These are phyloP conservation scores for Xylocampa areola DNA, from an alignment of 2,888 invertebrate species.

Conservation along the genomic window DNA sequence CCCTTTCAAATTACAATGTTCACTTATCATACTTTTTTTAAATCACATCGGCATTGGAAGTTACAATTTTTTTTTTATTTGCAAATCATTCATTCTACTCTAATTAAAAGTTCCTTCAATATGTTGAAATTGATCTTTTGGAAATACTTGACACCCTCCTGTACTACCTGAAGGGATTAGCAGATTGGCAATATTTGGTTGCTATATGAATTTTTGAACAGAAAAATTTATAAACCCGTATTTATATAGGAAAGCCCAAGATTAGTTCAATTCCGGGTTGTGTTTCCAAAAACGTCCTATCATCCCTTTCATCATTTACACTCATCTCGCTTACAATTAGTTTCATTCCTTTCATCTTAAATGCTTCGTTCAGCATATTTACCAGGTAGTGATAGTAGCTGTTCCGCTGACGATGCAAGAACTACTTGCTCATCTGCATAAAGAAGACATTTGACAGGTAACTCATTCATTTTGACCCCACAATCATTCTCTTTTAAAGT, in stretches of 20 bases:
- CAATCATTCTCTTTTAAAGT: slow-evolving; percentile 45
- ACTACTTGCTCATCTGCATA: slow-evolving; percentile 50
- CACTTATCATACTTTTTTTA: too few relatives aligned
- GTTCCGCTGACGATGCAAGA: slow-evolving; percentile 48
- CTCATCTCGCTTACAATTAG: slow-evolving; percentile 9
- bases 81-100: background rate
- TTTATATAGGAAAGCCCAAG: too few relatives aligned
- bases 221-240: too few relatives aligned
- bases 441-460: slow-evolving; percentile 47
- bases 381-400: slow-evolving; percentile 42
- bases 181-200: too few relatives aligned
- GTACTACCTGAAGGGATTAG: too few relatives aligned
- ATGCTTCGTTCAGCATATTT: slow-evolving; percentile 48
- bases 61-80: too few relatives aligned
- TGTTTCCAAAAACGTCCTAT: too few relatives aligned
- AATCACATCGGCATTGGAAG: background rate
- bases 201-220: too few relatives aligned
- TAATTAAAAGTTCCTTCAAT: background rate
- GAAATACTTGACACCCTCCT: too few relatives aligned
- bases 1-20: too few relatives aligned
- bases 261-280: too few relatives aligned
- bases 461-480: slow-evolving; percentile 48
- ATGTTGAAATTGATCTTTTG: too few relatives aligned
- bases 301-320: background rate
- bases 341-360: slow-evolving; percentile 28